Evolutionary conservation across 2,113 vertebrate genomes (phyloP), one percentile per base, ranked within the genome.

Genomic region (Nothocercus julius): DNA sequence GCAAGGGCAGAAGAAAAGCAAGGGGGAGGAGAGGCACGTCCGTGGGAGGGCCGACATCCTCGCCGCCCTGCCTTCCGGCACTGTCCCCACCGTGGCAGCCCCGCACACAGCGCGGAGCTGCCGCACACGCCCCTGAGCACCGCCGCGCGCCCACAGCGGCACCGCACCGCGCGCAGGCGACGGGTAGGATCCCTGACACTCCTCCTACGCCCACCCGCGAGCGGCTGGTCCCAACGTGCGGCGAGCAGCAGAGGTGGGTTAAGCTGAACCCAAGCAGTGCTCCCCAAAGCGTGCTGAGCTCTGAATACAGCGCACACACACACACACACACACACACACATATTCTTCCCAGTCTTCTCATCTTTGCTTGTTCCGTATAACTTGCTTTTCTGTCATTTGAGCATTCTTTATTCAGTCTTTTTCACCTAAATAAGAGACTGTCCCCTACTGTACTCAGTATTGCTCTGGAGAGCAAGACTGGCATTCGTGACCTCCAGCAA

Each of bases 1-100:
- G 97, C 97, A 96, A 97, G 85, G 92, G 96, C 83, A 69, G 85
- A 97, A 97, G 95, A 98, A 97, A 98, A 96, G 96, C 93, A 64
- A 82, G 87, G 53, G 75, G 86, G 44, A 77, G 90, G 95, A 30
- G 83, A 93, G 77, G 82, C 19, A 4, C 42, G 92, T 89, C 62
- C 68, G 93, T 87, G 93, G 90, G 94, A 87, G 10, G 87, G 94
- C 61, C 83, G 13, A 44, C 49, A 7, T 87, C 94, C 92, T 87
- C 59, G 4, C 61, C 40, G 75, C 54, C 40, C 61, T 1, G 4
- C 82, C 7, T 49, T 92, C 93, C 95, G 96, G 51, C 32, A 24
- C 70, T n/a, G 90, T 45, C 90, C 78, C 64, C 56, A 68, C 54
- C 17, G 13, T 30, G 53, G 53, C 70, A 79, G 53, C 88, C 89